Evolutionary conservation across 2,113 vertebrate species (phyloP).

Genomic region (Zootoca vivipara): DNA sequence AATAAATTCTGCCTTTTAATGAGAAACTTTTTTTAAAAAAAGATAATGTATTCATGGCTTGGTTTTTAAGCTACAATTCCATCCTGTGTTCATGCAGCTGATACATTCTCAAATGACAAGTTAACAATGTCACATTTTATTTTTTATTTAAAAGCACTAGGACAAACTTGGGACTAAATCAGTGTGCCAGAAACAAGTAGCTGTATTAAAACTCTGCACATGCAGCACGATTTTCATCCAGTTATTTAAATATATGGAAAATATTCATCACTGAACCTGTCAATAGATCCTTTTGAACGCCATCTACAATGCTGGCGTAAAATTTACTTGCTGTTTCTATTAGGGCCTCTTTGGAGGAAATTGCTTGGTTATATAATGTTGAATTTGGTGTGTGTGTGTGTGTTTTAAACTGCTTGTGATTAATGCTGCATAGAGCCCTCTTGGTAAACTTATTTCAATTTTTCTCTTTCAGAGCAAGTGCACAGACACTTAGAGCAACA

Average conservation of each 20-base stretch:
- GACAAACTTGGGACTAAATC: too few relatives aligned
- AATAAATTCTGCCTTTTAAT: too few relatives aligned
- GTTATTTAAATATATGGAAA: not conserved
- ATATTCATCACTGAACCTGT: too few relatives aligned
- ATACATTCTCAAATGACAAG: not conserved
- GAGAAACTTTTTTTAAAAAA: too few relatives aligned
- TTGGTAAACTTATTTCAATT: conserved; percentile 36
- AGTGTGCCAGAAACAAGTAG: not conserved
- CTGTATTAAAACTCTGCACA: not conserved
- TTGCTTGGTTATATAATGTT: not conserved
- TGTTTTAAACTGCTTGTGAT: not conserved
- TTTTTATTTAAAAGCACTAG: too few relatives aligned
- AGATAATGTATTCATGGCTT: not conserved
- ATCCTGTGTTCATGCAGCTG: not conserved
- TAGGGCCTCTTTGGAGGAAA: not conserved
- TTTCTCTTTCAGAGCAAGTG: conserved; percentile 82
- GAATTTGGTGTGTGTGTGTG: not conserved
- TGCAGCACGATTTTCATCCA: not conserved
- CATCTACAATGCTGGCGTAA: not conserved
- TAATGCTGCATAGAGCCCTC: conserved; percentile 14
- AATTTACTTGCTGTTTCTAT: not conserved
- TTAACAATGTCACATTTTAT: too few relatives aligned
- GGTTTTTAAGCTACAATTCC: not conserved
- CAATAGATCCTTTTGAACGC: too few relatives aligned
- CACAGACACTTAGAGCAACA: conserved; percentile 93